Evolutionary conservation across 2,113 vertebrate genomes (phyloP).

Genomic region (Oophaga pumilio): DNA sequence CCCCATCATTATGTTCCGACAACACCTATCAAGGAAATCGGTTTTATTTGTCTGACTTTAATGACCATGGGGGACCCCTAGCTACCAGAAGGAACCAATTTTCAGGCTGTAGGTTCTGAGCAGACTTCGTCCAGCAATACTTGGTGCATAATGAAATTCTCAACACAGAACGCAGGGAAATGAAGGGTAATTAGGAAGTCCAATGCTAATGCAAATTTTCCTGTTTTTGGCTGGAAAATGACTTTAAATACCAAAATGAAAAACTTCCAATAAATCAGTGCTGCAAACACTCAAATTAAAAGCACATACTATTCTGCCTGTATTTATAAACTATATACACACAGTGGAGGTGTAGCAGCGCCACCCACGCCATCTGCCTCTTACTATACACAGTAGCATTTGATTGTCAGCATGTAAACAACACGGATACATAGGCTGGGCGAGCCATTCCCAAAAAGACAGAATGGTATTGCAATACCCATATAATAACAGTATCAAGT

Average conservation of each 20-base stretch:
- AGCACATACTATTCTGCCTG: not conserved
- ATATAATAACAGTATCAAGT: not conserved
- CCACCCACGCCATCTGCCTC: not conserved
- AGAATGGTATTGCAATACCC: not conserved
- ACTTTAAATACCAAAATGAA: not conserved
- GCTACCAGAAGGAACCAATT: not conserved
- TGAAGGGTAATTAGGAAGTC: not conserved
- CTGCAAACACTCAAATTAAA: not conserved
- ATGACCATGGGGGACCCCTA: not conserved
- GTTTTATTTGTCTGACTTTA: too few relatives aligned
- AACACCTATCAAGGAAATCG: too few relatives aligned
- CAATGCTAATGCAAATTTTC: not conserved
- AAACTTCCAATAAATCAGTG: not conserved
- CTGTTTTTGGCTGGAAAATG: not conserved
- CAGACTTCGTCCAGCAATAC: not conserved
- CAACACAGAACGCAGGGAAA: not conserved
- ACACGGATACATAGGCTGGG: not conserved
- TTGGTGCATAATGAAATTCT: not conserved
- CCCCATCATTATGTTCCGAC: too few relatives aligned
- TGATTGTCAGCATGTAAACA: conserved; percentile 48
- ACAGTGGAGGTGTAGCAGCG: not conserved
- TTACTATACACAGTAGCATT: not conserved
- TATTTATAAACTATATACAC: conserved; percentile 2
- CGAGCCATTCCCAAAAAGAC: not conserved
- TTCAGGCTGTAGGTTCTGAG: too few relatives aligned